Evolutionary conservation across 2,797 vertebrate species (phyloP), one percentile per base, ranked within the genome.

Genomic region (Phalloptychus januarius): DNA sequence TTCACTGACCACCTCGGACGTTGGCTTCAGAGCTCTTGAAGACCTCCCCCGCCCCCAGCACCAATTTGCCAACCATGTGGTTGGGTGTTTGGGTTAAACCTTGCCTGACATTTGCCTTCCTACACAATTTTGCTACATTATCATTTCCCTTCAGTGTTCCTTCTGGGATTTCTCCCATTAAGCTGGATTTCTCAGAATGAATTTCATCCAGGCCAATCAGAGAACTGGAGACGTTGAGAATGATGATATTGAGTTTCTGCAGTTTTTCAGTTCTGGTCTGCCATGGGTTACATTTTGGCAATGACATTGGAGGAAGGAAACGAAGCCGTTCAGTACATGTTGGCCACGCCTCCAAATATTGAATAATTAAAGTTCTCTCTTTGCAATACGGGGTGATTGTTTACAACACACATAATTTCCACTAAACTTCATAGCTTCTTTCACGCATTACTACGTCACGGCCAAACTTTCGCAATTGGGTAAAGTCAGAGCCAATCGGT

Each of bases 11-110:
- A 15, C 54, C 54, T 58, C 4, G 12, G 54, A 58, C n/a, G 5
- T 58, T 31, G n/a, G n/a, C 54, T 58, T 28, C 54, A n/a, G 12
- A 15, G 12, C 54, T 58, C 54, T 31, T n/a, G 54, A 58, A 58
- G 4, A 58, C 25, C 1, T 12, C n/a, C 52, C 10, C 10, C 4
- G 0, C 10, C 10, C 4, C 0, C 10, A 12, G 25, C 52, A 54
- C 25, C 4, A n/a, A 54, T 54, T 28, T 58, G 54, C 1, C 12
- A 5, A 58, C 23, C 7, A n/a, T 56, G 25, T 28, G 25, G 11
- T 52, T 4, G 8, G 50, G 8, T 8, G 50, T 54, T 54, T 54
- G 50, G 50, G 23, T 54, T 54, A 25, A n/a, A 54, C 50, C 10
- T 52, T 23, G 50, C 7, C 23, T 54, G 50, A n/a, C 50, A 25